Conservation (phyloP, 2,797 vertebrate genomes). For the Australoheros facetus region DNA sequence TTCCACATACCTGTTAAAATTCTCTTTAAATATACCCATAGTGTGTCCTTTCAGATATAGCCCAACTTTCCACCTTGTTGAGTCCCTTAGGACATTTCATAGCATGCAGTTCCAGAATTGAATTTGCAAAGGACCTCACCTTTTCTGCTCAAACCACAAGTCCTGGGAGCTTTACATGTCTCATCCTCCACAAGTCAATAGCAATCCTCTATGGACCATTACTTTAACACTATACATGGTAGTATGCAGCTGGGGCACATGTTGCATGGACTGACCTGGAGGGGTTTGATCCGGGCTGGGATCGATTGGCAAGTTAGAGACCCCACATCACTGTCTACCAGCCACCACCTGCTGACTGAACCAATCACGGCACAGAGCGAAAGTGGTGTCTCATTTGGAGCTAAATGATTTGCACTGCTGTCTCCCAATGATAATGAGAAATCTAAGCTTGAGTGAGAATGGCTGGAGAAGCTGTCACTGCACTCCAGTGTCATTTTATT, state of each 20-base stretch:
- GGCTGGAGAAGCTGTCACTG: conserved; percentile 24
- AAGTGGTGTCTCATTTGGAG: conserved; percentile 46
- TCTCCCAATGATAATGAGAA: conserved; percentile 55
- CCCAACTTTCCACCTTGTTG: conserved; percentile 12
- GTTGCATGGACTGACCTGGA: conserved; percentile 23
- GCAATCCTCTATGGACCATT: conserved; percentile 52
- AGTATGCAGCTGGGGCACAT: conserved; percentile 30
- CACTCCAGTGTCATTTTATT: conserved; percentile 32
- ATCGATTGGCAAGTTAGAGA: conserved; percentile 49
- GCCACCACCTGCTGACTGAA: conserved; percentile 43
- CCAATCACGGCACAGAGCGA: conserved; percentile 31
- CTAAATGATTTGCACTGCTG: conserved; percentile 47
- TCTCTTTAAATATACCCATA: not conserved
- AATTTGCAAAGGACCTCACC: conserved; percentile 9
- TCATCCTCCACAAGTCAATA: conserved; percentile 56
- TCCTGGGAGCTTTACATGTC: conserved; percentile 15
- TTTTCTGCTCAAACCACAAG: conserved; percentile 15
- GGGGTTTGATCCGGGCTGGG: conserved; percentile 41
- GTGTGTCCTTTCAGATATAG: conserved; percentile 2
- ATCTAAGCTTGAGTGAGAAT: conserved; percentile 38
- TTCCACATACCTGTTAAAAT: conserved; percentile 12
- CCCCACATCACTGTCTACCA: not conserved
- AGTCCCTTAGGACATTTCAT: conserved; percentile 14
- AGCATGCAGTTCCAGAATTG: not conserved
- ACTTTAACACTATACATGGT: conserved; percentile 54